phyloP scores from a whole-genome alignment of 2,888 invertebrate genomes.

The Escarpia spicata region DNA sequence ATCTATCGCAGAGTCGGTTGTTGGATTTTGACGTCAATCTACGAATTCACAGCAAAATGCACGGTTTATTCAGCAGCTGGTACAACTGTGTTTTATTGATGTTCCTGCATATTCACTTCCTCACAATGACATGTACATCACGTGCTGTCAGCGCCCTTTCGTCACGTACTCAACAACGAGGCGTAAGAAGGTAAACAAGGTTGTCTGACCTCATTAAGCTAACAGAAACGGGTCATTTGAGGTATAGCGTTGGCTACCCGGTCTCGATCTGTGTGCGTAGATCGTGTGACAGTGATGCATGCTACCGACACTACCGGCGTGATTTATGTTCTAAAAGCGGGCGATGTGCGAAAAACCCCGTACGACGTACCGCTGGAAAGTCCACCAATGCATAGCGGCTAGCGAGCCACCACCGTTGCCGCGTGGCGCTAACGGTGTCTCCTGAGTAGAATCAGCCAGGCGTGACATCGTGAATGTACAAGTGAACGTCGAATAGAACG shows the following conservation, averaged over 20 bases:
- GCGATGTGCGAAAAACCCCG: constrained; percentile 3
- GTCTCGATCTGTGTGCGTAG: not conserved
- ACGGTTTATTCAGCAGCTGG: not conserved
- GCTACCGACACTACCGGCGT: not conserved
- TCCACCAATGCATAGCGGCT: not conserved
- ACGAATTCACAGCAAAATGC: not conserved
- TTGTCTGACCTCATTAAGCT: not conserved
- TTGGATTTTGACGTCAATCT: not conserved
- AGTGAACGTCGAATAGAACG: not conserved
- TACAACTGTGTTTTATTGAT: not conserved
- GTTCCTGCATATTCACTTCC: not conserved
- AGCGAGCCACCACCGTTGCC: not conserved
- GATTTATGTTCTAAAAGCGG: not conserved
- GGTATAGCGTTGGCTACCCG: not conserved
- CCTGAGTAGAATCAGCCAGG: not conserved
- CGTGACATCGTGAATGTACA: not conserved
- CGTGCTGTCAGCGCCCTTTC: not conserved
- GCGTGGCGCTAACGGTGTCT: not conserved
- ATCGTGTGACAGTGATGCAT: not conserved
- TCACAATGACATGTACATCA: not conserved
- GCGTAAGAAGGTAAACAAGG: not conserved
- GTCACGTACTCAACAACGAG: not conserved
- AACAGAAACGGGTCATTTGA: not conserved
- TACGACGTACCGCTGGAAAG: not conserved
- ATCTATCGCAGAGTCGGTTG: not conserved